Percentiles rank a stretch among this genome's conserved stretches.
Evolutionary conservation across 2,888 invertebrate species (phyloP).

Genomic region (Brenthis hecate): DNA sequence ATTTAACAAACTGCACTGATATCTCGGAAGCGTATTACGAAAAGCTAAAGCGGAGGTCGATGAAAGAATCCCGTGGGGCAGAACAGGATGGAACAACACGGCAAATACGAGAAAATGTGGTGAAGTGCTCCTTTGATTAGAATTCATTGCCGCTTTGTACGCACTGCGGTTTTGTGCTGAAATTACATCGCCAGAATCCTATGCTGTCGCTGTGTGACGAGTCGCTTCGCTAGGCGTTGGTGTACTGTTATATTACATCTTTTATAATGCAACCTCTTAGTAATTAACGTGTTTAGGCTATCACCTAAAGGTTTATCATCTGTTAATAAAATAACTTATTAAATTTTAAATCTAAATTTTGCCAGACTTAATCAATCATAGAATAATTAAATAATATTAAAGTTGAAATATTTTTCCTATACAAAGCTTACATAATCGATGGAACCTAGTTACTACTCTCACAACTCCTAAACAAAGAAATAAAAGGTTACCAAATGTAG

Average conservation of each 20-base stretch:
- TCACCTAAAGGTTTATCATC: no score
- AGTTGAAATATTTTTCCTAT: no score
- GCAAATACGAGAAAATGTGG: conserved; percentile 37
- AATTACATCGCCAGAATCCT: conserved; percentile 26
- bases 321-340: no score
- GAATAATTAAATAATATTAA: no score
- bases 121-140: conserved; percentile 41
- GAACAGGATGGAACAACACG: conserved; percentile 28
- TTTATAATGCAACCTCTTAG: background rate
- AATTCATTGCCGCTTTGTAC: conserved; percentile 44
- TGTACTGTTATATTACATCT: background rate
- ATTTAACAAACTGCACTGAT: conserved; percentile 6
- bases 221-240: background rate
- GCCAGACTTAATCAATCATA: no score
- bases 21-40: conserved; percentile 25
- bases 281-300: no score
- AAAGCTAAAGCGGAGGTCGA: conserved; percentile 29
- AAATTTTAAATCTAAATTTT: no score
- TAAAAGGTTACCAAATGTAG: conserved; percentile 12
- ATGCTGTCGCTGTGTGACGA: conserved; percentile 12
- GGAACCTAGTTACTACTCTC: no score
- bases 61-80: conserved; percentile 30
- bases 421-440: background rate
- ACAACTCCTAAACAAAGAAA: background rate
- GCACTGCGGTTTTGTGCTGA: conserved; percentile 32